These are phyloP conservation scores for Sinelater perroti DNA, from an alignment of 2,888 invertebrate genomes.

Conservation along the genomic window DNA sequence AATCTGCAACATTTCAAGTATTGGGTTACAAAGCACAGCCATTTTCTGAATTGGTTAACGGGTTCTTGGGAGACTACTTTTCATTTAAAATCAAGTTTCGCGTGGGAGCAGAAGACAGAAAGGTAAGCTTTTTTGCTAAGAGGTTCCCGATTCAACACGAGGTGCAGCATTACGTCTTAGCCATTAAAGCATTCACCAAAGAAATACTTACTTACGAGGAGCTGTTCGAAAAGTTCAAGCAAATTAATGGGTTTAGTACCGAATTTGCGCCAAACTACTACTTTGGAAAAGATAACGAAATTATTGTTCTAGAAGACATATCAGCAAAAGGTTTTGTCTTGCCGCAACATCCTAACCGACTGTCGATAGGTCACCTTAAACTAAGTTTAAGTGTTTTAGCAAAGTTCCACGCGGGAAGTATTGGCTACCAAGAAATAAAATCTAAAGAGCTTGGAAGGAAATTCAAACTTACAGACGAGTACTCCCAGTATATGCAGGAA, in stretches of 20 bases:
- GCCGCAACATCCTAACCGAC: slow-evolving; percentile 13
- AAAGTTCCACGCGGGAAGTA: slow-evolving; percentile 49
- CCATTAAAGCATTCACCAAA: slow-evolving; percentile 30
- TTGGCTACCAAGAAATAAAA: slow-evolving; percentile 49
- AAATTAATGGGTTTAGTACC: slow-evolving; percentile 16
- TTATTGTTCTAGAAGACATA: slow-evolving; percentile 59
- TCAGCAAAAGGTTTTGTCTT: slow-evolving; percentile 43
- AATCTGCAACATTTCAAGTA: slow-evolving; percentile 36
- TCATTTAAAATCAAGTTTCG: slow-evolving; percentile 20
- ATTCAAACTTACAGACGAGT: slow-evolving; percentile 47
- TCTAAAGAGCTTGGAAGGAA: slow-evolving; percentile 37
- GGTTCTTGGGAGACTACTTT: slow-evolving; percentile 27
- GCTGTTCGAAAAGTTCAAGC: slow-evolving; percentile 32
- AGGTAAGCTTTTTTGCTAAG: slow-evolving; percentile 26
- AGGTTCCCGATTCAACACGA: slow-evolving; percentile 25
- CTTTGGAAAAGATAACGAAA: slow-evolving; percentile 49
- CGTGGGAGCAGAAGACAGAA: not conserved
- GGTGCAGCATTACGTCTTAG: slow-evolving; percentile 20
- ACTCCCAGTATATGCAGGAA: slow-evolving; percentile 52
- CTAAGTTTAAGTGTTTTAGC: slow-evolving; percentile 46
- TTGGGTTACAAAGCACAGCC: slow-evolving; percentile 36
- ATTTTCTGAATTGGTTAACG: slow-evolving; percentile 27
- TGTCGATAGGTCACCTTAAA: slow-evolving; percentile 42
- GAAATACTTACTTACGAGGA: slow-evolving; percentile 36
- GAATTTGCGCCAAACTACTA: slow-evolving; percentile 54